These are phyloP conservation scores for Lucinisca nassula DNA, from an alignment of 2,888 invertebrate genomes.

Conservation along the genomic window DNA sequence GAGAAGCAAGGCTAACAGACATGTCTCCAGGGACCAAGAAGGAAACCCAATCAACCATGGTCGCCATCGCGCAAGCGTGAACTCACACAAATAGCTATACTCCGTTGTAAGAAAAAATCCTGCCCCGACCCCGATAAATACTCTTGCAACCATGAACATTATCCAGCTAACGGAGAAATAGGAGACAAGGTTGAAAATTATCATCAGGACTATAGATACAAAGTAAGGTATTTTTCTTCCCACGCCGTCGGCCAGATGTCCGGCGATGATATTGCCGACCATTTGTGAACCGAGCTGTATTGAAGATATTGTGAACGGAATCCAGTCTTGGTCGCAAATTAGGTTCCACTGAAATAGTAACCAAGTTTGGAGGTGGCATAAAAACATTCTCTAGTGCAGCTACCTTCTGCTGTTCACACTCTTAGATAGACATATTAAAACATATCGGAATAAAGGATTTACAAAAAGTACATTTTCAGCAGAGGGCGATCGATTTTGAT, in stretches of 20 bases:
- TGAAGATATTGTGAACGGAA: conserved; percentile 48
- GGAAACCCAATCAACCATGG: conserved; percentile 59
- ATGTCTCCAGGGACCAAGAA: conserved; percentile 54
- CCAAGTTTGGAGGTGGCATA: too few species aligned
- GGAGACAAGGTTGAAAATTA: conserved; percentile 24
- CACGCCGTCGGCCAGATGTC: conserved; percentile 46
- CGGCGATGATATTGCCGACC: conserved; percentile 45
- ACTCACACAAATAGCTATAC: conserved; percentile 48
- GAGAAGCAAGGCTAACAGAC: conserved; percentile 24
- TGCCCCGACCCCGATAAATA: conserved; percentile 43
- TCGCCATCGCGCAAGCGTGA: conserved; percentile 42
- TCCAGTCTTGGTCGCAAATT: conserved; percentile 47
- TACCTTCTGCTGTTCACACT: too few species aligned
- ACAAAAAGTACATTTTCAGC: too few species aligned
- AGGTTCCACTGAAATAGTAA: conserved; percentile 48
- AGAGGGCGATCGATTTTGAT: too few species aligned
- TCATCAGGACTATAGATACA: conserved; percentile 29
- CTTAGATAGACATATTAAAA: too few species aligned
- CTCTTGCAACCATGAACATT: conserved; percentile 37
- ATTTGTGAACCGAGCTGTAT: conserved; percentile 48
- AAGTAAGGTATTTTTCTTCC: conserved; percentile 53
- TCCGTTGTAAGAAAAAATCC: conserved; percentile 44
- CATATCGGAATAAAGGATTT: too few species aligned
- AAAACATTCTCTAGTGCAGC: too few species aligned
- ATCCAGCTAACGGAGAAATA: conserved; percentile 47